phyloP scores from a whole-genome alignment of 2,113 vertebrate species.

The Passer domesticus region DNA sequence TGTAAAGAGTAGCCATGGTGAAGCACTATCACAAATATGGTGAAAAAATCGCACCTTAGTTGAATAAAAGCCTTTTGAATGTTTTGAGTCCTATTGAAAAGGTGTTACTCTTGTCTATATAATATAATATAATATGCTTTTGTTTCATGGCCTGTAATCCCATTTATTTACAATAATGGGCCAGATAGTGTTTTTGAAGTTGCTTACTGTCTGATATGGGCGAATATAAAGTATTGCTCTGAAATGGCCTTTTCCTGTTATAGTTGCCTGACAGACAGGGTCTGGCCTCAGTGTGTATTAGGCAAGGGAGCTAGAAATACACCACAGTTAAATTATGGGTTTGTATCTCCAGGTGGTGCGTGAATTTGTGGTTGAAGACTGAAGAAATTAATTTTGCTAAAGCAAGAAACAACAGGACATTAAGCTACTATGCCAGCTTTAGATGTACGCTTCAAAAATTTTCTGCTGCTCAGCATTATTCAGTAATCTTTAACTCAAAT shows the following conservation, averaged over 20 bases:
- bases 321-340: conserved; percentile 39
- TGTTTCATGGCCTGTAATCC: neutral
- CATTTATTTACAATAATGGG: neutral
- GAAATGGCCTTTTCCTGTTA: conserved; percentile 2
- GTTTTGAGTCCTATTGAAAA: neutral
- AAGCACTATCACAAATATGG: neutral
- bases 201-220: neutral
- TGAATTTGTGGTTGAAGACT: conserved; percentile 48
- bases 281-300: neutral
- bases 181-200: neutral
- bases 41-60: neutral
- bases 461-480: conserved; percentile 57
- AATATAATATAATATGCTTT: neutral
- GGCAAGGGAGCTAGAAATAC: conserved; percentile 1
- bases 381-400: conserved; percentile 63
- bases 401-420: conserved; percentile 65
- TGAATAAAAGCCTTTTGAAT: neutral
- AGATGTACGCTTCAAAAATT: conserved; percentile 47
- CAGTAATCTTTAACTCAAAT: conserved; percentile 70
- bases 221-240: neutral
- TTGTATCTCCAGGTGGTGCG: conserved; percentile 50
- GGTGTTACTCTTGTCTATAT: neutral
- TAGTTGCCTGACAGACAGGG: neutral
- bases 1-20: neutral
- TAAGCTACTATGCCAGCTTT: conserved; percentile 54